These are phyloP conservation scores for Corydoras sp. DNA, from an alignment of 2,113 vertebrate species.

Conservation along the genomic window DNA sequence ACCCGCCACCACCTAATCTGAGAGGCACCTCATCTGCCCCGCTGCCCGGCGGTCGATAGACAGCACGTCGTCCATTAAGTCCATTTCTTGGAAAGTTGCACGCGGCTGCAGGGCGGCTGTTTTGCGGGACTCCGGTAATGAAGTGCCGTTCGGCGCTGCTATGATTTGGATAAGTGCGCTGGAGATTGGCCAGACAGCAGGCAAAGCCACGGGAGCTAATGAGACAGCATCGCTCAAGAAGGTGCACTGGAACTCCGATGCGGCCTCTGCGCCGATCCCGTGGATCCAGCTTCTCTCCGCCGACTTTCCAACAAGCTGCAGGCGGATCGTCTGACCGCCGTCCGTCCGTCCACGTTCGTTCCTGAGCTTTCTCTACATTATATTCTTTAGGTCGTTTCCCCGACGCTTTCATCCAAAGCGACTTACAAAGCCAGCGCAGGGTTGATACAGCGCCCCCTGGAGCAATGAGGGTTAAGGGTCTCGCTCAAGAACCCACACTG, in stretches of 20 bases:
- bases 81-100: slow-evolving; percentile 4
- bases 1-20: no score
- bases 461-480: no score
- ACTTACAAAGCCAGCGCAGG: no score
- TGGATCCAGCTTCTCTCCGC: slow-evolving; percentile 3
- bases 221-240: slow-evolving; percentile 55
- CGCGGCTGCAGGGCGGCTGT: neutral
- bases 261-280: slow-evolving; percentile 37
- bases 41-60: no score
- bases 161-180: slow-evolving; percentile 41
- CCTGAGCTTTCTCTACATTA: neutral
- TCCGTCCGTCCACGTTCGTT: neutral
- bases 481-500: no score
- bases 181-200: slow-evolving; percentile 36
- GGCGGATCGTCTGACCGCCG: neutral
- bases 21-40: no score
- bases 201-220: slow-evolving; percentile 48
- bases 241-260: slow-evolving; percentile 25
- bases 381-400: neutral
- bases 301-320: slow-evolving; percentile 5
- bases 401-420: no score
- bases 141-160: slow-evolving; percentile 34
- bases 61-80: neutral
- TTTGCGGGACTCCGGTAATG: slow-evolving; percentile 35
- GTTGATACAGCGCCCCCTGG: no score